phyloP scores from a whole-genome alignment of 2,113 vertebrate genomes.

The Monopterus albus region DNA sequence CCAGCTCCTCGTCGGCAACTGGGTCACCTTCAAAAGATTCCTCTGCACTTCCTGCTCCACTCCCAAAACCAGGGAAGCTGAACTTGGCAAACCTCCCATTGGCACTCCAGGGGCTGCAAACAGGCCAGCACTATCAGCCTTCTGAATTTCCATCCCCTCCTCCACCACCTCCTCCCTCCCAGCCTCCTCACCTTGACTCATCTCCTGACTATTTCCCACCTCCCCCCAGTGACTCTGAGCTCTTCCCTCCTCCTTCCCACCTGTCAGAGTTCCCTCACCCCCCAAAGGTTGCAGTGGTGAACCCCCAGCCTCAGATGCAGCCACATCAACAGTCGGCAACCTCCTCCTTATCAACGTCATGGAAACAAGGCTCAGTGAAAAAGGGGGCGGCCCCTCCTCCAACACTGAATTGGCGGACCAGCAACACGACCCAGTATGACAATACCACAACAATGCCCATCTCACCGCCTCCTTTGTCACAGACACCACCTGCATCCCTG shows the following conservation, averaged over 20 bases:
- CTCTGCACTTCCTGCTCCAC: constrained; percentile 80
- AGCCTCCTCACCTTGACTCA: constrained; percentile 81
- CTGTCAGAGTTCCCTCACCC: constrained; percentile 87
- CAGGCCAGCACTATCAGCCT: constrained; percentile 76
- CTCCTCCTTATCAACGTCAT: constrained; percentile 48
- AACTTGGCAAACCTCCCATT: constrained; percentile 89
- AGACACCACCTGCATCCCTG: constrained; percentile 80
- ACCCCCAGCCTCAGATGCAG: constrained; percentile 90
- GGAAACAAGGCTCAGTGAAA: constrained; percentile 89
- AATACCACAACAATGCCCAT: constrained; percentile 51
- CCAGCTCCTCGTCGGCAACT: constrained; percentile 81
- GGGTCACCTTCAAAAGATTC: constrained; percentile 87
- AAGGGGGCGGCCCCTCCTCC: constrained; percentile 85
- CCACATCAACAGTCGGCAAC: constrained; percentile 31
- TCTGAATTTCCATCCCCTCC: constrained; percentile 90
- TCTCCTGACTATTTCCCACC: constrained; percentile 81
- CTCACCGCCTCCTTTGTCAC: constrained; percentile 68
- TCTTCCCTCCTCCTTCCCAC: constrained; percentile 87
- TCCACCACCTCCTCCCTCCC: constrained; percentile 83
- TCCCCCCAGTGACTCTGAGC: constrained; percentile 90
- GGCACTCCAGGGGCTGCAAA: constrained; percentile 83
- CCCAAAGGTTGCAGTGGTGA: constrained; percentile 94
- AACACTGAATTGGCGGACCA: constrained; percentile 86
- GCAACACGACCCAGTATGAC: constrained; percentile 81
- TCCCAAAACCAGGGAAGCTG: constrained; percentile 94